Evolutionary conservation across 2,797 vertebrate genomes (phyloP).

Genomic region (Melanitta fusca): DNA sequence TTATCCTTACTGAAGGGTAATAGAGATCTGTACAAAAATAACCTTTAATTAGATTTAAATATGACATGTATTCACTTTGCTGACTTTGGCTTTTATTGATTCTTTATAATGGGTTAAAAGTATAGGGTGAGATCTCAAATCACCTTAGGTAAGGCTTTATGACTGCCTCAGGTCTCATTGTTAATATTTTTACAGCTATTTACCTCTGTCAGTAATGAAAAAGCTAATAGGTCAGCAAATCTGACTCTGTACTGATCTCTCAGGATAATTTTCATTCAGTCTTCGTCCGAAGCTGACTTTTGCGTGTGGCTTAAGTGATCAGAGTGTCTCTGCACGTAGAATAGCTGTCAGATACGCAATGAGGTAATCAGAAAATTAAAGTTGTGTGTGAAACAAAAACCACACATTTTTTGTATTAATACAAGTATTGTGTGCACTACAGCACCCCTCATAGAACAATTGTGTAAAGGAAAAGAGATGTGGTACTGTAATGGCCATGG

Average conservation of each 20-base stretch:
- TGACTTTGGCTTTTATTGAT: conserved; percentile 64
- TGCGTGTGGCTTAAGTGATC: background rate
- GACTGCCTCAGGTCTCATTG: conserved; percentile 16
- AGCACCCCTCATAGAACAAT: background rate
- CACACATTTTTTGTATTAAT: background rate
- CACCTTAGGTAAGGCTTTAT: background rate
- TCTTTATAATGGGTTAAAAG: conserved; percentile 59
- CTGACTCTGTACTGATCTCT: background rate
- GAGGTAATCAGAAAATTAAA: conserved; percentile 37
- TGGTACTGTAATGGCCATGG: background rate
- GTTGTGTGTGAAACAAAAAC: background rate
- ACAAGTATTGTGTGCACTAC: background rate
- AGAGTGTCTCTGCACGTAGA: background rate
- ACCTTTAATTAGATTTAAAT: conserved; percentile 64
- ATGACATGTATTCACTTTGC: conserved; percentile 20
- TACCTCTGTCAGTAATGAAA: conserved; percentile 12
- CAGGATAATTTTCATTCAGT: background rate
- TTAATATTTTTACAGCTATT: conserved; percentile 38
- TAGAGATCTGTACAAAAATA: conserved; percentile 37
- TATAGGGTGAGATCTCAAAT: conserved; percentile 16
- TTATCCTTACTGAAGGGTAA: conserved; percentile 15
- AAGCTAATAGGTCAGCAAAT: conserved; percentile 40
- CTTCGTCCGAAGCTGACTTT: background rate
- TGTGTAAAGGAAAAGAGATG: rapidly evolving
- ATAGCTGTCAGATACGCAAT: background rate